Conservation (phyloP, 2,888 invertebrate species). For the Salticus scenicus region DNA sequence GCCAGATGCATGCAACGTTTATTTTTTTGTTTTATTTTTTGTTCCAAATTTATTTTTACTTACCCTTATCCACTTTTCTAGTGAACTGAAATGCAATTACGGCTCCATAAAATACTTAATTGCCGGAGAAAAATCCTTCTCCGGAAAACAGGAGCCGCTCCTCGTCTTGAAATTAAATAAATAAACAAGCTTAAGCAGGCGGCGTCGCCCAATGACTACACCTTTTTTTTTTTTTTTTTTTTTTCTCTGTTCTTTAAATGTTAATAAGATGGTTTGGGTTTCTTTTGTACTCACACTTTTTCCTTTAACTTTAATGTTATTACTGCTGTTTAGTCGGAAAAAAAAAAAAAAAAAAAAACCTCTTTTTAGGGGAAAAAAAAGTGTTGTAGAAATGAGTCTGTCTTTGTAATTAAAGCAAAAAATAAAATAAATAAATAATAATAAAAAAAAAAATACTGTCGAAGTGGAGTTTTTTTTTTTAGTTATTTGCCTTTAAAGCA, state of each 20-base stretch:
- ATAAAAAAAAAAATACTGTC: not conserved
- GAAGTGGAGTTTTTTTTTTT: not conserved
- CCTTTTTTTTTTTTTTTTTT: slow-evolving; percentile 11
- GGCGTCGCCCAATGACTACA: slow-evolving; percentile 13
- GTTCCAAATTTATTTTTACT: slow-evolving; percentile 14
- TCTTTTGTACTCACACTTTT: slow-evolving; percentile 13
- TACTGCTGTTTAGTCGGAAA: slow-evolving; percentile 20
- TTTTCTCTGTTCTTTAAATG: slow-evolving; percentile 46
- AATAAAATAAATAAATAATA: no score
- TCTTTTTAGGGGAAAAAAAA: not conserved
- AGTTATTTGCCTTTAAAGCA: not conserved
- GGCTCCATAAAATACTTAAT: slow-evolving; percentile 68
- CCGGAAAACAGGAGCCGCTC: slow-evolving; percentile 19
- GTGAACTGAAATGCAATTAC: slow-evolving; percentile 62
- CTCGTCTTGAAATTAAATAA: slow-evolving; percentile 21
- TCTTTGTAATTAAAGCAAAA: slow-evolving; percentile 4
- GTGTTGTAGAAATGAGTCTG: not conserved
- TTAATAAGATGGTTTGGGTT: slow-evolving; percentile 63
- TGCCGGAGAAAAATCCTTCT: slow-evolving; percentile 57
- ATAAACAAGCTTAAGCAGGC: slow-evolving; percentile 19
- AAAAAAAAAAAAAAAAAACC: not conserved
- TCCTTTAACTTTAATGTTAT: slow-evolving; percentile 20
- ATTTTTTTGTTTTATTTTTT: not conserved
- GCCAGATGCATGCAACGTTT: slow-evolving; percentile 26
- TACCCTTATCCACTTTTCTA: slow-evolving; percentile 11